Evolutionary conservation across 2,888 invertebrate species (phyloP), one percentile per base, ranked within the genome.

Genomic region (Cylindroiulus punctatus): DNA sequence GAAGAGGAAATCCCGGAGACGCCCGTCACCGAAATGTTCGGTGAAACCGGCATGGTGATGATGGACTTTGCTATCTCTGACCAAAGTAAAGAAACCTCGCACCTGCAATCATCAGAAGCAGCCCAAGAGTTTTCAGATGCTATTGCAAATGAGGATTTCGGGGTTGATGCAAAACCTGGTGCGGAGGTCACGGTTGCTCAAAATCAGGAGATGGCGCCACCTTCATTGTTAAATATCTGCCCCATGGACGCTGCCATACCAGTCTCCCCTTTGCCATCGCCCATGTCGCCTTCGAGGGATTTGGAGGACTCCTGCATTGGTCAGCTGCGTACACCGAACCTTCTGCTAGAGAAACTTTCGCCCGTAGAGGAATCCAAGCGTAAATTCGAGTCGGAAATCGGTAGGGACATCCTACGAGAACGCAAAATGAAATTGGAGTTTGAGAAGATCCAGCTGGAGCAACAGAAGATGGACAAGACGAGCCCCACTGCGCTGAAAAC

Each of bases 321-420:
- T 7, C 65, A 81, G 14, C 40, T 65, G 85, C 22, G 85, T 8
- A 36, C 86, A 30, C 87, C 88, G 36, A 87, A 87, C 26, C 85
- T 88, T 42, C 22, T 44, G 7, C 47, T 32, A 17, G 86, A 86
- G 5, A 76, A 86, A 36, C 47, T 86, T 17, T 88, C 88, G 22
- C 89, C 89, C 1, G 86, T 88, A 32, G 89, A 88, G 47, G 89
- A 89, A 84, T 88, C 88, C 0, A 88, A 88, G n/a, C 89, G 91
- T 3, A 91, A 90, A 87, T 91, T 92, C 88, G 92, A 92, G 87
- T 91, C 92, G 0, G 92, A 92, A 88, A 92, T 92, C 32, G 92
- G 92, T 0, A 89, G 92, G 12, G 92, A 92, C 87, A 91, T 92
- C 57, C 90, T 92, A 0, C 89, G 91, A 10, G 92, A 92, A 85